These are phyloP conservation scores for Aphidius colemani DNA, from an alignment of 2,888 invertebrate species.

Conservation along the genomic window DNA sequence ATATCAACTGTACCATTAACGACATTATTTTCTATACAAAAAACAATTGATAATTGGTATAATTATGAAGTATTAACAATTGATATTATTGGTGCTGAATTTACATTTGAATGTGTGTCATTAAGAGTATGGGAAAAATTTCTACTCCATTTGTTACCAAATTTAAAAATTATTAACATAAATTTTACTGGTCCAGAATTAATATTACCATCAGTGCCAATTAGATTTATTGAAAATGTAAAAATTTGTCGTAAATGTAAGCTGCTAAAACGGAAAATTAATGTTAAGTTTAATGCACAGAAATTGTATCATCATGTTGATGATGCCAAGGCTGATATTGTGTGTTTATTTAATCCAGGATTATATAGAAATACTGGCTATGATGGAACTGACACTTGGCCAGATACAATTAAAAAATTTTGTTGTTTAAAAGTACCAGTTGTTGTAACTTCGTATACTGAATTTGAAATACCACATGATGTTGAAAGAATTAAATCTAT, in stretches of 20 bases:
- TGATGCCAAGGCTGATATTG: conserved; percentile 55
- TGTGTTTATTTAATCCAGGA: conserved; percentile 76
- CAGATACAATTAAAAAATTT: conserved; percentile 66
- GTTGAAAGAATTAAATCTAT: conserved; percentile 64
- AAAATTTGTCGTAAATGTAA: conserved; percentile 46
- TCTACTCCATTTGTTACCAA: conserved; percentile 69
- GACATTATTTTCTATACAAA: conserved; percentile 65
- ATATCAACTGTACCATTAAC: conserved; percentile 71
- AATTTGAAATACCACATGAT: conserved; percentile 70
- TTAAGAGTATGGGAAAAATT: conserved; percentile 74
- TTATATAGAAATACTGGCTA: conserved; percentile 71
- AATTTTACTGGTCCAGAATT: conserved; percentile 72
- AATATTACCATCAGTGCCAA: conserved; percentile 64
- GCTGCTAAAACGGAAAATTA: conserved; percentile 36
- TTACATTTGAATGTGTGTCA: conserved; percentile 73
- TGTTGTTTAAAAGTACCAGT: conserved; percentile 66
- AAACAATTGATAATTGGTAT: conserved; percentile 48
- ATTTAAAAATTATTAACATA: conserved; percentile 64
- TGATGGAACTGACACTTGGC: conserved; percentile 71
- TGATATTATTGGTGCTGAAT: conserved; percentile 71
- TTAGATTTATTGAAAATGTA: conserved; percentile 65
- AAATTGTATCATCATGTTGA: conserved; percentile 58
- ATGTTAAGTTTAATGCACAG: conserved; percentile 44
- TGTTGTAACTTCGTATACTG: conserved; percentile 71
- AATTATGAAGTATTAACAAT: conserved; percentile 48